phyloP scores from a whole-genome alignment of 2,113 vertebrate genomes.

The Acanthisitta chloris region DNA sequence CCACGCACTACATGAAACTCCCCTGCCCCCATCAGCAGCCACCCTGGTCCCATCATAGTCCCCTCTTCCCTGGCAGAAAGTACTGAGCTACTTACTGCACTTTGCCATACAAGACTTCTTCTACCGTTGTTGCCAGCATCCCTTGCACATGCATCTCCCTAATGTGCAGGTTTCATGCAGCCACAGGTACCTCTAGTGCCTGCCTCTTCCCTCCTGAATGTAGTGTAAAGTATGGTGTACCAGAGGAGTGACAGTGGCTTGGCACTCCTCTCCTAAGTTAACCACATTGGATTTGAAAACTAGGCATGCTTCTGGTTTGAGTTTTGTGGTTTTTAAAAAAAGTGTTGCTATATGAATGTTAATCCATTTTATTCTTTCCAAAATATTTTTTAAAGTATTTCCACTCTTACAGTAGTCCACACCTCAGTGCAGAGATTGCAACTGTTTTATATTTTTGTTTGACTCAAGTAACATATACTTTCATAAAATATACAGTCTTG shows the following conservation, averaged over 20 bases:
- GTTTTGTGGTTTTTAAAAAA: not conserved
- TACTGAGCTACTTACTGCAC: not conserved
- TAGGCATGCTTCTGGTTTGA: not conserved
- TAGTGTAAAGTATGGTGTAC: not conserved
- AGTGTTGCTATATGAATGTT: not conserved
- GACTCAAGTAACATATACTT: not conserved
- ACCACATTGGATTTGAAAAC: not conserved
- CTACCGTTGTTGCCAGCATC: not conserved
- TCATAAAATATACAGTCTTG: not conserved
- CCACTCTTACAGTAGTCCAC: not conserved
- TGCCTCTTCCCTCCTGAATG: not conserved
- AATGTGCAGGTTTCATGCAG: not conserved
- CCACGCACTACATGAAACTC: not conserved
- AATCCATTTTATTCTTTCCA: not conserved
- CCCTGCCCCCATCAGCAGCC: not conserved
- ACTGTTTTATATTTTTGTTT: not conserved
- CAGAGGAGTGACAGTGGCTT: not conserved
- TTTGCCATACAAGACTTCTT: not conserved
- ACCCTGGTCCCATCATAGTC: not conserved
- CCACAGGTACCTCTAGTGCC: not conserved
- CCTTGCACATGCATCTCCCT: rapidly evolving
- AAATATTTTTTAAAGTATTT: not conserved
- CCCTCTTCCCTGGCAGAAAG: not conserved
- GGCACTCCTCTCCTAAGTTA: not conserved
- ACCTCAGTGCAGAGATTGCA: not conserved